A percentile compares a stretch with the other conserved stretches of the same genome.
Evolutionary conservation across 2,113 vertebrate species (phyloP).

Genomic region (Megaleporinus macrocephalus): DNA sequence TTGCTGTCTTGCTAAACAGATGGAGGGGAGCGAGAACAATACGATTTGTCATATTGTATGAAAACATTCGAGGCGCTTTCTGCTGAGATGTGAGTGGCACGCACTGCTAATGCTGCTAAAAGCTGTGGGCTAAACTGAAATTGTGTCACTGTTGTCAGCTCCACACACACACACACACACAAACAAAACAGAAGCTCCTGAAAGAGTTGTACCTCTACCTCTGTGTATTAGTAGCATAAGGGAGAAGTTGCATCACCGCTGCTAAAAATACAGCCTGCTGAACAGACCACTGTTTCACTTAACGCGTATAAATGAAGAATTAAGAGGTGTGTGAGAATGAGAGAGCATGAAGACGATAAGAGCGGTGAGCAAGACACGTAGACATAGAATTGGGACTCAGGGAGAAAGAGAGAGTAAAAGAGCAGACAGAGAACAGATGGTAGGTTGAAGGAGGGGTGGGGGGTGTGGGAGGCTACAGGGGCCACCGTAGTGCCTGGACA

Average conservation of each 20-base stretch:
- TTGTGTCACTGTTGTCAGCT: slow-evolving; percentile 4
- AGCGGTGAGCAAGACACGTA: background rate
- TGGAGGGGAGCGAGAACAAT: slow-evolving; percentile 6
- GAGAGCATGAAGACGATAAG: slow-evolving; percentile 13
- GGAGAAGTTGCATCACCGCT: slow-evolving; percentile 26
- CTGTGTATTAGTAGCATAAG: slow-evolving; percentile 31
- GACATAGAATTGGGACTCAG: slow-evolving; percentile 12
- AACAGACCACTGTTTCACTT: slow-evolving; percentile 28
- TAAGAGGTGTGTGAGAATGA: slow-evolving; percentile 17
- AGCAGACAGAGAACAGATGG: slow-evolving; percentile 55
- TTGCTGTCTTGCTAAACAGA: slow-evolving; percentile 10
- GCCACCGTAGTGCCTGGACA: background rate
- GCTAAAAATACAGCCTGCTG: slow-evolving; percentile 37
- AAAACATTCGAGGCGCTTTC: slow-evolving; percentile 28
- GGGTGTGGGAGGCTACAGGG: slow-evolving; percentile 20
- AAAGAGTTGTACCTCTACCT: background rate
- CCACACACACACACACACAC: background rate
- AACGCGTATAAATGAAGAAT: slow-evolving; percentile 31
- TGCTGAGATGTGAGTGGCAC: slow-evolving; percentile 15
- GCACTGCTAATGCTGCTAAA: slow-evolving; percentile 29
- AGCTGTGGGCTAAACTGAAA: slow-evolving; percentile 32
- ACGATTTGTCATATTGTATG: slow-evolving; percentile 10
- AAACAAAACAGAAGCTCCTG: background rate
- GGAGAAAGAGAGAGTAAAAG: slow-evolving; percentile 44
- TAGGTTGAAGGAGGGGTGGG: slow-evolving; percentile 28